A percentile compares a stretch with the other conserved stretches of the same genome.
Conservation (phyloP, 2,113 vertebrate genomes). For the pig (Sus scrofa) region DNA sequence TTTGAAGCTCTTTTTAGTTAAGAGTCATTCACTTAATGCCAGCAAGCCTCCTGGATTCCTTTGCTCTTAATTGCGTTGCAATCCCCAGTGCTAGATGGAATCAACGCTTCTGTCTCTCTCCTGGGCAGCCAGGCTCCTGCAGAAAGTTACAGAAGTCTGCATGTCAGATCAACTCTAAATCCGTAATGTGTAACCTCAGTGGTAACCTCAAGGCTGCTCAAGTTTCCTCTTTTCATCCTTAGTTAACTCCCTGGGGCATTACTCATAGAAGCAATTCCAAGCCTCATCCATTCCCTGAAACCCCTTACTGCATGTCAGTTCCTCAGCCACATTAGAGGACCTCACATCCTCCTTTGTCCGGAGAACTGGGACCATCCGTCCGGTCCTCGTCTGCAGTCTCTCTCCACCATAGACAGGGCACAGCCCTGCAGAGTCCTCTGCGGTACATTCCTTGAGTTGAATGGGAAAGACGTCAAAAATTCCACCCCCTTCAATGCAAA, state of each 20-base stretch:
- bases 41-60: not conserved
- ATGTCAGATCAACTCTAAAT: not conserved
- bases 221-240: not conserved
- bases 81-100: not conserved
- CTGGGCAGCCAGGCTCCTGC: not conserved
- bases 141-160: not conserved
- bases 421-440: not conserved
- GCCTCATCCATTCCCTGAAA: not conserved
- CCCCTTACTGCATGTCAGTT: not conserved
- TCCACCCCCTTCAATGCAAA: not conserved
- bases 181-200: not conserved
- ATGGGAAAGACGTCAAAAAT: not conserved
- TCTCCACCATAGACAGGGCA: not conserved
- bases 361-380: not conserved
- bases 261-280: not conserved
- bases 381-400: not conserved
- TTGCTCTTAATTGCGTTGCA: not conserved
- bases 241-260: not conserved
- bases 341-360: not conserved
- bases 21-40: not conserved
- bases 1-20: constrained; percentile 1
- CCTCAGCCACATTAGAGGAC: not conserved
- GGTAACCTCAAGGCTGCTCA: not conserved
- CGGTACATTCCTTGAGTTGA: not conserved
- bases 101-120: not conserved